These are phyloP conservation scores for Phrynosoma platyrhinos DNA, from an alignment of 2,113 vertebrate species.

Conservation along the genomic window DNA sequence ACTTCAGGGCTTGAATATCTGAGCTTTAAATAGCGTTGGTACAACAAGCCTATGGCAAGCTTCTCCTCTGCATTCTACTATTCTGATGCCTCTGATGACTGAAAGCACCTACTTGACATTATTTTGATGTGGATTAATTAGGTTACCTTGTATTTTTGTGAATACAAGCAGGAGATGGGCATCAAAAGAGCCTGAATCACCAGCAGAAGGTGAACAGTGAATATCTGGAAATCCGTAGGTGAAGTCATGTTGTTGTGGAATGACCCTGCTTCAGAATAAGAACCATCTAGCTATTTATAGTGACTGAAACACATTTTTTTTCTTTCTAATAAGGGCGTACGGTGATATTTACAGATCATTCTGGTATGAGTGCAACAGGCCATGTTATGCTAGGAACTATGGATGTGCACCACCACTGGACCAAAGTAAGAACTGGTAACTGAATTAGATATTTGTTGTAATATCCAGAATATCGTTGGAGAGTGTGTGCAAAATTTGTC, in stretches of 20 bases:
- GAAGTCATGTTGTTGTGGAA: not conserved
- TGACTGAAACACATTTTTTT: slow-evolving; percentile 50
- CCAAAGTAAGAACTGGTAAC: slow-evolving; percentile 81
- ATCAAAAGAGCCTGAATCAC: not conserved
- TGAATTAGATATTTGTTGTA: not conserved
- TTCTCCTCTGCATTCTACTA: not conserved
- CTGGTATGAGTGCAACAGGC: slow-evolving; percentile 91
- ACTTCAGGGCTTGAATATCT: not conserved
- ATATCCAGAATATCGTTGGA: not conserved
- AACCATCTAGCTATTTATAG: not conserved
- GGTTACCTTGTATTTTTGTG: not conserved
- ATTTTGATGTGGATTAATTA: not conserved
- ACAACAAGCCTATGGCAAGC: not conserved
- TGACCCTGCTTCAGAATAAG: not conserved
- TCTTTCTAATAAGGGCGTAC: slow-evolving; percentile 81
- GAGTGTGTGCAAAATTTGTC: not conserved
- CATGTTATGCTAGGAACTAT: slow-evolving; percentile 94
- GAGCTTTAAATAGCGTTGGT: not conserved
- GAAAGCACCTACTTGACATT: not conserved
- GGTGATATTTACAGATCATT: slow-evolving; percentile 91
- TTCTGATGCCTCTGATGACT: not conserved
- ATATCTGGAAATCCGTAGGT: not conserved
- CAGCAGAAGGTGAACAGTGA: not conserved
- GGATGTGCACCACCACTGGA: slow-evolving; percentile 97
- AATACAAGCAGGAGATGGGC: not conserved